Evolutionary conservation across 2,888 invertebrate species (phyloP), one percentile per base, ranked within the genome.

Genomic region (Morpho achilles): DNA sequence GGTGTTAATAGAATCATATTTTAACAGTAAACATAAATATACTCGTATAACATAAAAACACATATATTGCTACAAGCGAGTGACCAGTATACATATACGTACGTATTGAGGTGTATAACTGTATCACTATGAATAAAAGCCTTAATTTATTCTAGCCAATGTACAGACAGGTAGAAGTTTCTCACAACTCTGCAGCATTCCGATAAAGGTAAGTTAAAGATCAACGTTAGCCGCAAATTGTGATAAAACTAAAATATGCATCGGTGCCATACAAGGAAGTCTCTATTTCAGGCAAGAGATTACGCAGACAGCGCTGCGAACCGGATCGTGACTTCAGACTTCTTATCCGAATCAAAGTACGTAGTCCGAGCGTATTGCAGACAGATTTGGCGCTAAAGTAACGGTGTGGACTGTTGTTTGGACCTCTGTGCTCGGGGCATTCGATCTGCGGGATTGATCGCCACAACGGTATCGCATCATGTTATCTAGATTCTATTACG

Each of bases 321-420:
- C 76, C 71, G 77, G 76, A 82, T 87, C 86, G 87, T 88, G 87
- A 88, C 87, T 87, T 69, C 73, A 79, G 79, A 82, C 82, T 84
- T 85, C 85, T 84, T 87, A 86, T 85, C 83, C 84, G 80, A 84
- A 84, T 84, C 83, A 82, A 80, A 82, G 77, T 77, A 79, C 76
- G 75, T 66, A 74, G 74, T 75, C 72, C 75, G 77, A 80, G 77
- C 76, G 80, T 79, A 86, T 84, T 84, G 86, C 83, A 82, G 80
- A 84, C 85, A 87, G 88, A 87, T 89, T 89, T 84, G 86, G 87
- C 77, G 87, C 80, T 82, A 81, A 80, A 77, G 73, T 65, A 64
- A 68, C 69, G 70, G 76, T 73, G 71, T 72, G 71, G 72, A 61
- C 63, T 54, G 62, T 58, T 43, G 55, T 44, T 55, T 50, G 61